Evolutionary conservation across 2,888 invertebrate genomes (phyloP).

Genomic region (Acanthopleura granulata): DNA sequence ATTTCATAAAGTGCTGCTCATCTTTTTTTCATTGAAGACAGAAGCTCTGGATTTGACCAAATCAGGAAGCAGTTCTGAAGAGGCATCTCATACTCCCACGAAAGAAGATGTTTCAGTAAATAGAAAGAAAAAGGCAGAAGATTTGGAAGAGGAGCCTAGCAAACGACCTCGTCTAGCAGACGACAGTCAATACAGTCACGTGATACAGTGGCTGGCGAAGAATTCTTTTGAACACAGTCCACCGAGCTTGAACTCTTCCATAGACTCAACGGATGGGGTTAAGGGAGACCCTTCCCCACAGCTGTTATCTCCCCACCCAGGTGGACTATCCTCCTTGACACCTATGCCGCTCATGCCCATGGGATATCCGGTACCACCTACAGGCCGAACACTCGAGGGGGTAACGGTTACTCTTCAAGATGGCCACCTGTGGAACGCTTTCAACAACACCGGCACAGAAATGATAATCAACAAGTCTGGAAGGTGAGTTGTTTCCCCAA

Average conservation of each 20-base stretch:
- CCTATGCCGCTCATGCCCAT: background rate
- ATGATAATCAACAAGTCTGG: conserved; percentile 25
- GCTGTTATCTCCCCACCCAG: background rate
- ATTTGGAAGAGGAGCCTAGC: background rate
- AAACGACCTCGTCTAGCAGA: background rate
- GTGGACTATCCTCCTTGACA: background rate
- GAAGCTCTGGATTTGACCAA: background rate
- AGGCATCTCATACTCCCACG: too few relatives aligned
- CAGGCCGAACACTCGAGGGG: background rate
- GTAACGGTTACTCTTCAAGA: conserved; percentile 19
- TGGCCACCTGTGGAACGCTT: conserved; percentile 17
- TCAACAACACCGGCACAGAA: conserved; percentile 21
- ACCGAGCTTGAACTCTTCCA: background rate
- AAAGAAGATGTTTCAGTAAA: background rate
- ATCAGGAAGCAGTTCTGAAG: background rate
- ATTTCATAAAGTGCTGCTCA: background rate
- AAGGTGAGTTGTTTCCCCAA: conserved; percentile 7
- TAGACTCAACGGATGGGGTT: background rate
- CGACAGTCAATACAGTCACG: background rate
- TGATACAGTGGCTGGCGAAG: background rate
- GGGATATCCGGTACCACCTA: background rate
- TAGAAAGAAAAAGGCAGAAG: background rate
- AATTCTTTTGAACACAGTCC: conserved; percentile 4
- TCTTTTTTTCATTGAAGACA: background rate
- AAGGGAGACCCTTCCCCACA: background rate